Evolutionary conservation across 2,888 invertebrate genomes (phyloP).

Genomic region (Esperia sulphurella): DNA sequence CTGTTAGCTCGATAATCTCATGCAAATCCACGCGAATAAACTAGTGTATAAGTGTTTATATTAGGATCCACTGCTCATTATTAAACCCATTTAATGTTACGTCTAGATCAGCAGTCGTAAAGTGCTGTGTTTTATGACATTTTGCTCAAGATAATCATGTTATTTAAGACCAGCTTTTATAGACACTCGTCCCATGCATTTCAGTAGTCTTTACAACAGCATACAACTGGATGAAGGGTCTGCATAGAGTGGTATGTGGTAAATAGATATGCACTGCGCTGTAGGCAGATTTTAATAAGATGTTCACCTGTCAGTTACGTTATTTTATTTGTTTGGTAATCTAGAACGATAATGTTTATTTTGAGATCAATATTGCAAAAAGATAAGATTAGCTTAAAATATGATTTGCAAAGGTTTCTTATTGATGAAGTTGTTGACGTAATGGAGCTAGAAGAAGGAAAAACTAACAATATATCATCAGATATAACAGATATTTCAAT

Average conservation of each 20-base stretch:
- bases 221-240: slow-evolving; percentile 10
- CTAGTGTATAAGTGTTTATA: slow-evolving; percentile 21
- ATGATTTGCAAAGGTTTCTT: not conserved
- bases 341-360: not conserved
- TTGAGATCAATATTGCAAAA: not conserved
- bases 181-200: slow-evolving; percentile 14
- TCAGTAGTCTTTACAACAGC: not conserved
- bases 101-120: slow-evolving; percentile 28
- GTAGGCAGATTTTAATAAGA: slow-evolving; percentile 18
- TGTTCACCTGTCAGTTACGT: slow-evolving; percentile 6
- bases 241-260: slow-evolving; percentile 11
- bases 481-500: too few species aligned
- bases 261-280: slow-evolving; percentile 16
- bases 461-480: too few species aligned
- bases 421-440: not conserved
- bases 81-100: slow-evolving; percentile 39
- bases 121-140: slow-evolving; percentile 35
- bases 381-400: not conserved
- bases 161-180: slow-evolving; percentile 25
- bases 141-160: slow-evolving; percentile 33
- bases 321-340: slow-evolving; percentile 9
- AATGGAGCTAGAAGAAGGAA: not conserved
- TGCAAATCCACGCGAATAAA: slow-evolving; percentile 16
- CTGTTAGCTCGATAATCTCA: slow-evolving; percentile 6
- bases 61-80: slow-evolving; percentile 27